Percentiles rank a stretch among this genome's conserved stretches.
Evolutionary conservation across 2,888 invertebrate species (phyloP).

Genomic region (Polydrusus cervinus): DNA sequence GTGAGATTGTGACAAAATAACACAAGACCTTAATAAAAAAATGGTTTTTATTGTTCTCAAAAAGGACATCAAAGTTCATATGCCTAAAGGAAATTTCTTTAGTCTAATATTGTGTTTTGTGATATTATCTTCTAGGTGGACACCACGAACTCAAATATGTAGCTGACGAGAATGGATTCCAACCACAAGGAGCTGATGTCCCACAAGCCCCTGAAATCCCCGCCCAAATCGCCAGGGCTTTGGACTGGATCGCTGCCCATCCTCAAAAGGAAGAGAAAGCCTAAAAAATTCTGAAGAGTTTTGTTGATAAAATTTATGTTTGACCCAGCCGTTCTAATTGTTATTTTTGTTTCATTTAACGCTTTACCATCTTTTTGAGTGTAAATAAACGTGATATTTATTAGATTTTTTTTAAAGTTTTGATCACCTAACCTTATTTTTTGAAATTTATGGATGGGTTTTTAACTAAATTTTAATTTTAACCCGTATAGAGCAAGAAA

Average conservation of each 20-base stretch:
- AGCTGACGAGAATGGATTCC: constrained; percentile 75
- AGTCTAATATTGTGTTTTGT: too few species aligned
- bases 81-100: too few species aligned
- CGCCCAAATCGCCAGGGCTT: constrained; percentile 73
- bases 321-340: background rate
- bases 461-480: too few species aligned
- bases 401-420: background rate
- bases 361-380: background rate
- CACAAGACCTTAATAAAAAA: too few species aligned
- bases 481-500: too few species aligned
- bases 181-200: constrained; percentile 71
- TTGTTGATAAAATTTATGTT: background rate
- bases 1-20: too few species aligned
- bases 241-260: constrained; percentile 72
- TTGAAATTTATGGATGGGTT: too few species aligned
- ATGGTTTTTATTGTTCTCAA: too few species aligned
- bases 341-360: background rate
- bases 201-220: constrained; percentile 70
- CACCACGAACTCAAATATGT: constrained; percentile 71
- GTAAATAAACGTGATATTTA: constrained; percentile 13
- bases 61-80: too few species aligned
- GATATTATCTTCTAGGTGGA: constrained; percentile 58
- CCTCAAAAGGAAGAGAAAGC: constrained; percentile 62
- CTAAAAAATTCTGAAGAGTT: background rate
- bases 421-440: too few species aligned